Conservation (phyloP, 2,797 vertebrate species). For the Zalophus californianus region DNA sequence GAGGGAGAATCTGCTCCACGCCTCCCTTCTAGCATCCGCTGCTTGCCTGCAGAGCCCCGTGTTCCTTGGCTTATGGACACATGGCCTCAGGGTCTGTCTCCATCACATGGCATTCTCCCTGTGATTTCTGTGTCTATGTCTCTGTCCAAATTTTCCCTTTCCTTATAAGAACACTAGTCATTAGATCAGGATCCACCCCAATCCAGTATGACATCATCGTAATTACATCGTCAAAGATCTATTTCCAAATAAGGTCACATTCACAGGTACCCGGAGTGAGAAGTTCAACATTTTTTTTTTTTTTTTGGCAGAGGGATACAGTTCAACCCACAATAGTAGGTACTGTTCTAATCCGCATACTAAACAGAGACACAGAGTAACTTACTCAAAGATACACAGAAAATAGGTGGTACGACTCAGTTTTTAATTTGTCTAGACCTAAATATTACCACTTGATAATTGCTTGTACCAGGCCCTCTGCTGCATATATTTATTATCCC, state of each 20-base stretch:
- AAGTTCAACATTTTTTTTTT: background rate
- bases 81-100: no score
- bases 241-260: background rate
- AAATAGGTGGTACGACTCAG: background rate
- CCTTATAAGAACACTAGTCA: background rate
- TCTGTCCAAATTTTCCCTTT: background rate
- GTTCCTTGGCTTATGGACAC: background rate
- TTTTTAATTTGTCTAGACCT: background rate
- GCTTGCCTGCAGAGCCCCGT: background rate
- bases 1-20: background rate
- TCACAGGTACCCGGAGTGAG: background rate
- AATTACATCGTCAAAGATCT: background rate
- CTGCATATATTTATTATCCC: no score
- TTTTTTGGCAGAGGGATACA: background rate
- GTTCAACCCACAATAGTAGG: background rate
- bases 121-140: background rate
- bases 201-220: background rate
- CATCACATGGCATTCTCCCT: background rate
- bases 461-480: background rate
- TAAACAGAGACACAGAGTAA: background rate
- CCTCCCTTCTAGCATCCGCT: background rate
- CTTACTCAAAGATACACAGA: background rate
- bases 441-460: background rate
- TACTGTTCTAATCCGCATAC: background rate
- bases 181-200: background rate